Percentiles rank a stretch among this genome's conserved stretches.
phyloP scores from a whole-genome alignment of 2,888 invertebrate species.

The Aspidapion aeneum region DNA sequence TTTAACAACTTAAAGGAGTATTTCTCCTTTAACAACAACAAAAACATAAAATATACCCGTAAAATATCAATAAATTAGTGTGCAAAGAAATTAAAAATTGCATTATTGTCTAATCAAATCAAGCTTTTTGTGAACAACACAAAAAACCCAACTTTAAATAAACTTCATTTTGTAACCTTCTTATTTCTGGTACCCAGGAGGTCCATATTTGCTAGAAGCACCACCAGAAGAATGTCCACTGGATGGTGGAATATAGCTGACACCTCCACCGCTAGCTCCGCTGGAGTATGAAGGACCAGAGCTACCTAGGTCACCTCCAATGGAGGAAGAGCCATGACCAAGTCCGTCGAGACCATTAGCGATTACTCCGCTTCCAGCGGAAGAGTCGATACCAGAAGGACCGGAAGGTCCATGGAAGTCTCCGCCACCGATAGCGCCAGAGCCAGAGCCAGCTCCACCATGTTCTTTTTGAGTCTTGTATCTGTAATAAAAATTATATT shows the following conservation, averaged over 20 bases:
- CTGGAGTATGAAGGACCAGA: conserved; percentile 2
- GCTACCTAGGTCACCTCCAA: conserved; percentile 5
- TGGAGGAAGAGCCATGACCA: background rate
- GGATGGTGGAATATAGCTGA: conserved; percentile 2
- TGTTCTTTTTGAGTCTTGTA: conserved; percentile 66
- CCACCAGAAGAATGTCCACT: conserved; percentile 24
- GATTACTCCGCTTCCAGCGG: background rate
- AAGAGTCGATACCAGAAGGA: background rate
- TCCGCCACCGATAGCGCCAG: conserved; percentile 32
- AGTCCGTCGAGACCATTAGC: background rate
- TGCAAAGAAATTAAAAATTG: too few relatives aligned
- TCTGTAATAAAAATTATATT: too few relatives aligned
- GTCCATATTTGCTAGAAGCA: conserved; percentile 31
- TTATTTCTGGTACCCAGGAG: conserved; percentile 33
- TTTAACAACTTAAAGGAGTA: background rate
- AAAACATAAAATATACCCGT: background rate
- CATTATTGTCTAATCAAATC: too few relatives aligned
- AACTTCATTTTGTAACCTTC: conserved; percentile 9
- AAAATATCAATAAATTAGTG: too few relatives aligned
- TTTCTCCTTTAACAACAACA: background rate
- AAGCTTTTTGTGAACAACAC: too few relatives aligned
- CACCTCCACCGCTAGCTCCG: conserved; percentile 23
- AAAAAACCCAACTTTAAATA: too few relatives aligned
- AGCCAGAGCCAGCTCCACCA: conserved; percentile 28
- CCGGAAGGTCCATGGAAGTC: background rate